Conservation (phyloP, 1,140 invertebrate species). For the Lepidotrigona ventralis region DNA sequence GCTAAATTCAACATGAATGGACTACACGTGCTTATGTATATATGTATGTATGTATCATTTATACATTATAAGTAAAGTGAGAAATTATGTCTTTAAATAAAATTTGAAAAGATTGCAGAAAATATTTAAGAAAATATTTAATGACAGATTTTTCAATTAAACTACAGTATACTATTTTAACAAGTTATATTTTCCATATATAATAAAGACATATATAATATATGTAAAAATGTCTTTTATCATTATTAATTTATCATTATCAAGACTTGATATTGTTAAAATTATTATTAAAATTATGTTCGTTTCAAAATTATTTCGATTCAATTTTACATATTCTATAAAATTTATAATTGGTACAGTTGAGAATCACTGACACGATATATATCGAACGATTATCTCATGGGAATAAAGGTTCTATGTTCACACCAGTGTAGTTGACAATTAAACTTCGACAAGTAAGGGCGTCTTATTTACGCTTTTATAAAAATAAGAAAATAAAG, state of each 20-base stretch:
- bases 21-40: background rate
- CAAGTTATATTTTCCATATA: background rate
- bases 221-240: constrained; percentile 3
- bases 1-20: background rate
- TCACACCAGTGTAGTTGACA: constrained; percentile 47
- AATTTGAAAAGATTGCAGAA: background rate
- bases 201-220: background rate
- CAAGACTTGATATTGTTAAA: background rate
- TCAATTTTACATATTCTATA: background rate
- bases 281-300: background rate
- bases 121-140: background rate
- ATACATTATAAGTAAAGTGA: background rate
- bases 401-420: background rate
- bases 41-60: background rate
- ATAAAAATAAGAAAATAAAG: background rate
- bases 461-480: background rate
- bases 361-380: constrained; percentile 27
- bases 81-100: background rate
- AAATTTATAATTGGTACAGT: background rate
- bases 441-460: constrained; percentile 43
- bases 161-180: background rate
- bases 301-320: background rate
- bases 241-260: background rate
- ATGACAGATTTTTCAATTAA: background rate
- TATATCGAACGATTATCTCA: constrained; percentile 32